Conservation (phyloP, 2,797 vertebrate genomes). For the Sebastes iracundus region DNA sequence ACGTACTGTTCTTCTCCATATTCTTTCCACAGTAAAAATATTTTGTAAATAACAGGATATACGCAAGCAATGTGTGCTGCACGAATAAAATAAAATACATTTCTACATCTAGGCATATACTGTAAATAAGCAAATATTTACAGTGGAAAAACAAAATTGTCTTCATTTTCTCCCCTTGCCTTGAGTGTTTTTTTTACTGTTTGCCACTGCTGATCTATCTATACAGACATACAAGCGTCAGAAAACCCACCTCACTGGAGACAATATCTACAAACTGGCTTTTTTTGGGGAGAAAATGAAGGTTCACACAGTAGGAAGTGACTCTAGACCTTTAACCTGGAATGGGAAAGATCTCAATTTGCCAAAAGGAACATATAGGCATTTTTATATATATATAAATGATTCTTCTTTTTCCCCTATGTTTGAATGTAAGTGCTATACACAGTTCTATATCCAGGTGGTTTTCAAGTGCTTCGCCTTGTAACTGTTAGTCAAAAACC, state of each 20-base stretch:
- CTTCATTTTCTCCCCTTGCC: slow-evolving; percentile 49
- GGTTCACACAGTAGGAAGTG: slow-evolving; percentile 53
- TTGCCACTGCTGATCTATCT: slow-evolving; percentile 43
- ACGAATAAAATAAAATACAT: slow-evolving; percentile 56
- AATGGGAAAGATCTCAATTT: slow-evolving; percentile 58
- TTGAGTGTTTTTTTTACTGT: slow-evolving; percentile 58
- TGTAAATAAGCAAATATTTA: slow-evolving; percentile 71
- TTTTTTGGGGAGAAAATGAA: slow-evolving; percentile 43
- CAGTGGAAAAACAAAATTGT: slow-evolving; percentile 54
- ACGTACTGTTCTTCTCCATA: slow-evolving; percentile 37
- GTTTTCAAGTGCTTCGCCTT: slow-evolving; percentile 58
- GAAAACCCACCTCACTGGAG: slow-evolving; percentile 9
- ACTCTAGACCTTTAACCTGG: slow-evolving; percentile 31
- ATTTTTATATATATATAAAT: slow-evolving; percentile 23
- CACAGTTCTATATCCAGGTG: slow-evolving; percentile 30
- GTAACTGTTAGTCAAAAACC: slow-evolving; percentile 34
- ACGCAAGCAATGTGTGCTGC: slow-evolving; percentile 62
- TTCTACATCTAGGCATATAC: slow-evolving; percentile 63
- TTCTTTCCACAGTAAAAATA: slow-evolving; percentile 47
- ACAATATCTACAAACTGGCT: slow-evolving; percentile 56
- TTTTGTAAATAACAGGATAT: slow-evolving; percentile 55
- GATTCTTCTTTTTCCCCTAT: slow-evolving; percentile 4
- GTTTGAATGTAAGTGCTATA: slow-evolving; percentile 57
- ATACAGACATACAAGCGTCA: slow-evolving; percentile 33
- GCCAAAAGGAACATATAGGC: slow-evolving; percentile 34